Evolutionary conservation across 2,888 invertebrate species (phyloP).

Genomic region (Morinoia aosen): DNA sequence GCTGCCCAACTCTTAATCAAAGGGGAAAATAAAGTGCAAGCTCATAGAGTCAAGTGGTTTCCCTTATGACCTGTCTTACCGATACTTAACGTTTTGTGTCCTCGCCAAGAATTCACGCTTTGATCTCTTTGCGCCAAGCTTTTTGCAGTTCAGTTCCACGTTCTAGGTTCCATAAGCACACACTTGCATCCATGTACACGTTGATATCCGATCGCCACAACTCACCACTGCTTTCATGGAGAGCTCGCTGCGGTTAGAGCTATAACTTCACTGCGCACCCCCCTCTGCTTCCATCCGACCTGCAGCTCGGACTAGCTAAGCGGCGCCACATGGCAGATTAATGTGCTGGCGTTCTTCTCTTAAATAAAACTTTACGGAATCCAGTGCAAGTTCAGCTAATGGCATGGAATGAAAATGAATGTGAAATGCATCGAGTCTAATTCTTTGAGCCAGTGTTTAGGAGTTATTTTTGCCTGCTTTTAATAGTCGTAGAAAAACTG

Average conservation of each 20-base stretch:
- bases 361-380: background rate
- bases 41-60: no score
- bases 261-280: background rate
- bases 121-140: background rate
- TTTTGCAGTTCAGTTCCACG: background rate
- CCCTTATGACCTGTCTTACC: no score
- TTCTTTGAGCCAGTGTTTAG: background rate
- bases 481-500: background rate
- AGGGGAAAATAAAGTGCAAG: no score
- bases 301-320: background rate
- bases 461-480: background rate
- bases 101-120: no score
- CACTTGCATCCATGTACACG: background rate
- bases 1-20: no score
- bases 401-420: background rate
- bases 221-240: background rate
- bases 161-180: background rate
- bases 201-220: background rate
- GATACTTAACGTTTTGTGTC: no score
- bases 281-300: background rate
- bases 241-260: background rate
- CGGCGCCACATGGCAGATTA: background rate
- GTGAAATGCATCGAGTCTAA: background rate
- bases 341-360: background rate
- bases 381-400: background rate